phyloP scores from a whole-genome alignment of 2,797 vertebrate genomes.

The Leuciscus waleckii region DNA sequence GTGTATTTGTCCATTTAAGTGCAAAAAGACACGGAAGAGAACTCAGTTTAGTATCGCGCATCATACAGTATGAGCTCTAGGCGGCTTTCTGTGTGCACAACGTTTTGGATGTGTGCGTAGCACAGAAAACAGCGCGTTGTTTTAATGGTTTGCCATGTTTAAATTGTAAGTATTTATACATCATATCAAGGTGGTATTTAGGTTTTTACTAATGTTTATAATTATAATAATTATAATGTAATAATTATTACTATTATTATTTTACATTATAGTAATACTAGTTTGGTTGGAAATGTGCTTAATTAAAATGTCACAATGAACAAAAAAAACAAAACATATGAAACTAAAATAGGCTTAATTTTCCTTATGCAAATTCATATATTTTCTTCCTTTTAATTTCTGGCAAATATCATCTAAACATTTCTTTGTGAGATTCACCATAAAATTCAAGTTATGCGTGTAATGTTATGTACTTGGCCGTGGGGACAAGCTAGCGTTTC shows the following conservation, averaged over 20 bases:
- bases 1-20: too few relatives aligned
- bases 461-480: conserved; percentile 5
- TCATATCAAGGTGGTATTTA: background rate
- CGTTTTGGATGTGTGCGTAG: too few relatives aligned
- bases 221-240: too few relatives aligned
- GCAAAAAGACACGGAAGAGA: too few relatives aligned
- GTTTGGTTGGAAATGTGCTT: background rate
- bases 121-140: too few relatives aligned
- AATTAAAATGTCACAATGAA: background rate
- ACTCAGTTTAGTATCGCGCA: too few relatives aligned
- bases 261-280: background rate
- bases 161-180: background rate
- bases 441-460: background rate
- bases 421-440: conserved; percentile 14
- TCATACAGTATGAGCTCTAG: too few relatives aligned
- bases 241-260: background rate
- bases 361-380: background rate
- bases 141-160: background rate
- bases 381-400: background rate
- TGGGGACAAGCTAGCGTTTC: conserved; percentile 27
- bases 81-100: too few relatives aligned
- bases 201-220: background rate
- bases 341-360: background rate
- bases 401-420: background rate
- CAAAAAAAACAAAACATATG: background rate